Conservation (phyloP, 2,888 invertebrate genomes). For the Amphimallon solstitiale region DNA sequence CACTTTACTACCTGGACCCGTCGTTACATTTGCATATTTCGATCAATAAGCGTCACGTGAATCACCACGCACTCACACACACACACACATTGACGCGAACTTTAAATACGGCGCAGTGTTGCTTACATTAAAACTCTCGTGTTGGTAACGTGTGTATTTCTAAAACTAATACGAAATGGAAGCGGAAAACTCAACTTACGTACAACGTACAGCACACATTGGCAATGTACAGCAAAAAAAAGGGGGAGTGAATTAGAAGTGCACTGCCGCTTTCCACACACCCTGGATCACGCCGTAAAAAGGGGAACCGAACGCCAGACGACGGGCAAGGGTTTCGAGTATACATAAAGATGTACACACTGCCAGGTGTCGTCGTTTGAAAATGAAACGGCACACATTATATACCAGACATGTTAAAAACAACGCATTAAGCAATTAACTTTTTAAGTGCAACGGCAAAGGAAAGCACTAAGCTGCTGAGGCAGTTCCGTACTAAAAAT, state of each 20-base stretch:
- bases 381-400: not conserved
- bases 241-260: constrained; percentile 24
- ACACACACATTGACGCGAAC: constrained; percentile 33
- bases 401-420: not conserved
- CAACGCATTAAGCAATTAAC: constrained; percentile 25
- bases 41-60: constrained; percentile 49
- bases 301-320: not conserved
- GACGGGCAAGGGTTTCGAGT: constrained; percentile 9
- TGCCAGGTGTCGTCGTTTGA: constrained; percentile 23
- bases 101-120: no score
- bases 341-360: constrained; percentile 1
- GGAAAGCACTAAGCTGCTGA: not conserved
- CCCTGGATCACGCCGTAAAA: constrained; percentile 7
- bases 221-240: constrained; percentile 5
- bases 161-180: constrained; percentile 19
- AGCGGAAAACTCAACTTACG: constrained; percentile 18
- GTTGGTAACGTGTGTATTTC: not conserved
- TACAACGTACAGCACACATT: constrained; percentile 10
- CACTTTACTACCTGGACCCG: constrained; percentile 23
- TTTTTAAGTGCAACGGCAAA: not conserved
- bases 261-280: constrained; percentile 21
- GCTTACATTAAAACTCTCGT: no score
- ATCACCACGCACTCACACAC: constrained; percentile 43
- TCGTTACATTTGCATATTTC: constrained; percentile 43
- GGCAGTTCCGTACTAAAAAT: not conserved